phyloP scores from a whole-genome alignment of 2,888 invertebrate genomes.

The Tachina grossa region DNA sequence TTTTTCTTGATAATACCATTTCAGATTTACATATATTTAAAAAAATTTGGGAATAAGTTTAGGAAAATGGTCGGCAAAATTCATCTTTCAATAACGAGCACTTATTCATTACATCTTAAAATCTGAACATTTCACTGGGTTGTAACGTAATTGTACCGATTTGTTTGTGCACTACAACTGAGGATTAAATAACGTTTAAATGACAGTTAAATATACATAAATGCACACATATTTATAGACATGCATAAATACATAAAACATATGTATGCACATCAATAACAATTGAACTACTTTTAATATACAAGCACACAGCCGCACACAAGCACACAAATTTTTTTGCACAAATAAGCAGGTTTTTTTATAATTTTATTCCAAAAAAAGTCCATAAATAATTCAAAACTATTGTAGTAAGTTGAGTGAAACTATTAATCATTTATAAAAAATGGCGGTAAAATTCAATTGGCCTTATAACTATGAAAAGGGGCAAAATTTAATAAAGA shows the following conservation, averaged over 20 bases:
- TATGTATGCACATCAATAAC: constrained; percentile 18
- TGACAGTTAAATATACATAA: constrained; percentile 56
- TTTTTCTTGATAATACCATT: too few species aligned
- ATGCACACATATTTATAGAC: background rate
- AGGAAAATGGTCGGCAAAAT: too few species aligned
- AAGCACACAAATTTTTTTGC: background rate
- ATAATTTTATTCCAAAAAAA: constrained; percentile 4
- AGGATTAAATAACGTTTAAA: constrained; percentile 66
- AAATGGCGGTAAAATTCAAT: constrained; percentile 46
- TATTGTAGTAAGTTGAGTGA: constrained; percentile 50
- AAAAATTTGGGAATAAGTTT: too few species aligned
- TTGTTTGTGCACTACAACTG: constrained; percentile 56
- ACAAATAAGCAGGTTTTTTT: background rate
- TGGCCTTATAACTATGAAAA: constrained; percentile 1
- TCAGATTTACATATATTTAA: too few species aligned
- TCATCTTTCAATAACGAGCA: background rate
- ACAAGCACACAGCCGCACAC: constrained; percentile 14
- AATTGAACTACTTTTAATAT: constrained; percentile 47
- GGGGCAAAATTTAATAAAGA: background rate
- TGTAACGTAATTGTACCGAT: constrained; percentile 33
- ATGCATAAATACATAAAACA: too few species aligned
- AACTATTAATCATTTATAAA: constrained; percentile 62
- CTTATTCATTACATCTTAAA: background rate
- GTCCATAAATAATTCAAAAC: constrained; percentile 23
- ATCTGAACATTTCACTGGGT: constrained; percentile 34